Base-by-base conservation (phyloP, 2,113 vertebrate species). In the Syrrhaptes paradoxus region DNA sequence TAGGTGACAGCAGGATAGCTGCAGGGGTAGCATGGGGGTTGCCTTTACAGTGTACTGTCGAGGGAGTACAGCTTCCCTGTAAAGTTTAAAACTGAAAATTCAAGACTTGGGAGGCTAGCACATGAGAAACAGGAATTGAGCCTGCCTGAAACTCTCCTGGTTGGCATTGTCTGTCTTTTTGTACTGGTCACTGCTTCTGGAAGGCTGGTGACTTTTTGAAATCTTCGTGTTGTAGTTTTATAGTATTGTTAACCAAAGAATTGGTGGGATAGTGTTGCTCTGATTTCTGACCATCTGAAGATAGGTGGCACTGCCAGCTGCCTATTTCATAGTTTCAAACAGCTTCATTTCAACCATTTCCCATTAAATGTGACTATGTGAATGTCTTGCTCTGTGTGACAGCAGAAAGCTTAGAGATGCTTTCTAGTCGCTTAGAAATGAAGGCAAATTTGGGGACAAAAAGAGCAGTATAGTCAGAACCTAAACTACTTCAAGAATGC, bases 251-350 rank as follows among this genome's bases (percentile, higher is more conserved):
- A 72, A 73, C 54, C 25, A 83, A 46, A 51, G 22, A 48, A 65
- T 63, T 0, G 0, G 19, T 48, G 58, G 78, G 55, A 32, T 72
- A 76, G 21, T 49, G 12, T 10, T 0, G 1, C 58, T 77, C 38
- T 67, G 48, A 28, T 79, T 85, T 74, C 55, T 95, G 54, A 55
- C 57, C 10, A 3, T 52, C n/a, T 73, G 81, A 72, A 90, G 75
- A 82, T 90, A 72, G 70, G 63, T 92, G 45, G 49, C 77, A 41
- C 54, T 63, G 85, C 21, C 19, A 80, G 48, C 48, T 43, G 20
- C 68, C 29, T 52, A 0, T 67, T 87, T 72, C 32, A 10, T 16
- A 28, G 12, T 62, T 91, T 63, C 1, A 6, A 72, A n/a, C 38
- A 34, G 22, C 63, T 86, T 45, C 1, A 7, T 51, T 63, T 46